Evolutionary conservation across 2,113 vertebrate genomes (phyloP), one percentile per base, ranked within the genome.

Genomic region (Amphilophus citrinellus): DNA sequence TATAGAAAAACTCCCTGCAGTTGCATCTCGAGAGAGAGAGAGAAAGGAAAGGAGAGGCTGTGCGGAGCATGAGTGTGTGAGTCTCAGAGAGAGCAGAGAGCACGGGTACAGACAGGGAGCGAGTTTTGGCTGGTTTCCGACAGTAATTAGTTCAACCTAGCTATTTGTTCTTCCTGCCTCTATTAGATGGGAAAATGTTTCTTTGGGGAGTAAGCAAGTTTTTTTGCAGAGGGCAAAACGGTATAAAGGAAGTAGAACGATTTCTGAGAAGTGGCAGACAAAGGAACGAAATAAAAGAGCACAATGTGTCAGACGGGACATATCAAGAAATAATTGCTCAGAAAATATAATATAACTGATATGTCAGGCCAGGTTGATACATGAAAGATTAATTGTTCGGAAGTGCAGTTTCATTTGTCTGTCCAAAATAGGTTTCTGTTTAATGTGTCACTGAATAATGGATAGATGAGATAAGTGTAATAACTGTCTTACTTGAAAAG

Each of bases 101-200:
- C 27, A 14, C 30, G 59, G 53, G 75, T 9, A 20, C 20, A 65
- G 82, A 86, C 77, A 79, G 63, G 87, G 87, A 88, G 83, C 7
- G 60, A 68, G 85, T 78, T 90, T 90, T 94, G 92, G 91, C 91
- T 88, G 84, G 56, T 84, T 91, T 93, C 93, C 93, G 84, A 73
- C 83, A 89, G 85, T 94, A 94, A 93, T 95, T 93, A 92, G 90
- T 88, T 92, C 84, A 89, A 84, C 89, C 87, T 65, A 84, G 92
- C 93, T 92, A 92, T 94, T 93, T 92, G 91, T 92, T 94, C 86
- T 91, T 87, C 59, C 83, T 76, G 47, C 89, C 83, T 86, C 91
- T 82, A 76, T 87, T 92, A 91, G 86, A 82, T 73, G 42, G 60
- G 84, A 84, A 91, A 88, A 94, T 89, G 90, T 89, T 91, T 91